A percentile compares a stretch with the other conserved stretches of the same genome.
phyloP scores from a whole-genome alignment of 2,797 vertebrate species.

The Coluber constrictor region DNA sequence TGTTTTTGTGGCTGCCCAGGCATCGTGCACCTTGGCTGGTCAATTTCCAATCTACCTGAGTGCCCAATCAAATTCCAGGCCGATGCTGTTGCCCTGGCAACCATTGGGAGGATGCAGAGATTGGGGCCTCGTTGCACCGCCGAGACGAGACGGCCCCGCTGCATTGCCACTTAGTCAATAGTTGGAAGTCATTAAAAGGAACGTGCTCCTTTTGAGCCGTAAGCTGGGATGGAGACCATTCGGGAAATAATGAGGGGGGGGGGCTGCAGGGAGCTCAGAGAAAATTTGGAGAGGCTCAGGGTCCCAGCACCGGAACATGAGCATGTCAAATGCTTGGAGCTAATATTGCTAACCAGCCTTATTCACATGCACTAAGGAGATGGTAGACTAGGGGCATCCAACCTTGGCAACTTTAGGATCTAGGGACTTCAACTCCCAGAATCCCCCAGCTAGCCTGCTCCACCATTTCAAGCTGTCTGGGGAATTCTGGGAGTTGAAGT shows the following conservation, averaged over 20 bases:
- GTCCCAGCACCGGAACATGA: neutral
- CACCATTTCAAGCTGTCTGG: no score
- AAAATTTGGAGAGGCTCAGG: conserved; percentile 33
- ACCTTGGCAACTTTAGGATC: neutral
- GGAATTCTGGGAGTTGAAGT: neutral
- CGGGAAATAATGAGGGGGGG: conserved; percentile 33
- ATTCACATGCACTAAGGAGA: no score
- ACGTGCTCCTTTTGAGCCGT: conserved; percentile 44
- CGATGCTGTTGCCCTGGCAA: conserved; percentile 69
- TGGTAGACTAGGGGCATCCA: neutral
- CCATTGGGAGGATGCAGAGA: conserved; percentile 32
- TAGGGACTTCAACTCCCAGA: no score
- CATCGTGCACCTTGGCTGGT: conserved; percentile 52
- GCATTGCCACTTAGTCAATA: conserved; percentile 61
- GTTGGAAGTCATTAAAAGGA: conserved; percentile 58
- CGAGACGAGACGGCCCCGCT: conserved; percentile 52
- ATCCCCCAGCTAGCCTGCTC: no score
- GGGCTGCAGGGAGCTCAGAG: neutral
- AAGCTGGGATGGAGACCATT: conserved; percentile 48
- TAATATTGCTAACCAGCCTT: neutral
- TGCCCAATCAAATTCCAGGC: conserved; percentile 51
- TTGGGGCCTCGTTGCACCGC: conserved; percentile 17
- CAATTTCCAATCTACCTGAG: conserved; percentile 45
- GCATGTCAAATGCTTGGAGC: neutral
- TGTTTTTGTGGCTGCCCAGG: conserved; percentile 36